Base-by-base conservation (phyloP, 2,113 vertebrate genomes). In the Odontesthes bonariensis region DNA sequence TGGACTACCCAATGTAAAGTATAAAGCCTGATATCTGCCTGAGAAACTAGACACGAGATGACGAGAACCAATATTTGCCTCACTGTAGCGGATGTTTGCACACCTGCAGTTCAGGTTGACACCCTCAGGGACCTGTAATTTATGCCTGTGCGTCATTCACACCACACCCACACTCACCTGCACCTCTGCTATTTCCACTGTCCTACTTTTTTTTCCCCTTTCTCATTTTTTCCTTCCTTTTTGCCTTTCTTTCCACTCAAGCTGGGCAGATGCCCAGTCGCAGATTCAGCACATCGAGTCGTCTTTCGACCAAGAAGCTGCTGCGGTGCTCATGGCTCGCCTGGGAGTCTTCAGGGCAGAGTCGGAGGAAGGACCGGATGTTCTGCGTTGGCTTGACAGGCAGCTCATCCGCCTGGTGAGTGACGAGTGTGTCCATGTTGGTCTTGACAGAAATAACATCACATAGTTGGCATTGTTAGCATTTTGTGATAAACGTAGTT, bases 261-360 rank as follows among this genome's bases (percentile, higher is more conserved):
- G 98, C 42, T 99, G 98, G 98, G 98, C 97, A 84, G 97, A 99
- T 84, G 97, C 96, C 31, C 97, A 99, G 90, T 95, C 93, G 40
- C 98, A 99, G 77, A 95, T 99, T 54, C 96, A 96, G 90, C 97
- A 98, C 79, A 98, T 99, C 1, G 98, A 99, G 92, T 95, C 97
- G 1, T 96, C 97, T 0, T 99, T 99, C 64, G 98, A 99, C 91
- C 97, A 99, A 88, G 98, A 99, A 81, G 97, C 97, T 0, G 95
- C 97, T 1, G 97, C 97, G 0, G 97, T 99, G 67, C 87, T 99
- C 77, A 98, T 99, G 98, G 98, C 98, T 6, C 95, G 97, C 3
- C 93, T 99, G 38, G 98, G 96, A 2, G 97, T 99, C 44, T 98
- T 97, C 89, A 93, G 97, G 75, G 96, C 96, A 0, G 97, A 99